A percentile compares a stretch with the other conserved stretches of the same genome.
These are phyloP conservation scores for Drosophila insularis DNA, from an alignment of 1,140 invertebrate species.

Conservation along the genomic window DNA sequence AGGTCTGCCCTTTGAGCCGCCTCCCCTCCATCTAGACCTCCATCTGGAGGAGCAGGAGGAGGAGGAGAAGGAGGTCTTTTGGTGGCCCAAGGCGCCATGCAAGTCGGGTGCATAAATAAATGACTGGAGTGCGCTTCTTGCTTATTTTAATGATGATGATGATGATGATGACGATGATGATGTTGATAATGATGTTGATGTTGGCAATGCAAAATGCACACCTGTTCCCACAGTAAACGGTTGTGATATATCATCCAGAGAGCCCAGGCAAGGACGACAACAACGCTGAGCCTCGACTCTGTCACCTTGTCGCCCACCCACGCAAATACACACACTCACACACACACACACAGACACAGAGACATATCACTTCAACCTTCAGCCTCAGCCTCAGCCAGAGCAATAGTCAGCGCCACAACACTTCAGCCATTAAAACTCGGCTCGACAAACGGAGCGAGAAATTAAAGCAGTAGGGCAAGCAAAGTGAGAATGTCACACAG, in stretches of 20 bases:
- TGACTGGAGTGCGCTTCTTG: slow-evolving; percentile 34
- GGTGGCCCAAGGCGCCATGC: slow-evolving; percentile 29
- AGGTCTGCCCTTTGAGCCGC: slow-evolving; percentile 23
- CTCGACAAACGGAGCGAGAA: slow-evolving; percentile 38
- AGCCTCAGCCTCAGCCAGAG: slow-evolving; percentile 5
- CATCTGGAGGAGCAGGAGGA: neutral
- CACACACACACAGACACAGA: neutral
- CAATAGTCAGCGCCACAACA: slow-evolving; percentile 38
- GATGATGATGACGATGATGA: slow-evolving; percentile 55
- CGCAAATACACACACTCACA: slow-evolving; percentile 2
- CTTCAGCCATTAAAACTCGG: slow-evolving; percentile 21
- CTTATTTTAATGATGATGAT: slow-evolving; percentile 4
- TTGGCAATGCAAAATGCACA: slow-evolving; percentile 59
- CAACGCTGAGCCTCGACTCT: slow-evolving; percentile 4
- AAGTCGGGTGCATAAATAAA: slow-evolving; percentile 79
- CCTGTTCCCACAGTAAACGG: slow-evolving; percentile 53
- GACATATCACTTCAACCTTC: slow-evolving; percentile 8
- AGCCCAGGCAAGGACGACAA: slow-evolving; percentile 33
- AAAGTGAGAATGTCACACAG: slow-evolving; percentile 22
- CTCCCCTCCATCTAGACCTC: neutral
- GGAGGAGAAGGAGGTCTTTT: too few species aligned
- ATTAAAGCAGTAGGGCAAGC: slow-evolving; percentile 42
- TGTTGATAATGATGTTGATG: slow-evolving; percentile 54
- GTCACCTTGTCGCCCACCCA: slow-evolving; percentile 25
- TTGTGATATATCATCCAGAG: slow-evolving; percentile 62